Base-by-base conservation (phyloP, 2,113 vertebrate species). In the Podocnemis expansa region DNA sequence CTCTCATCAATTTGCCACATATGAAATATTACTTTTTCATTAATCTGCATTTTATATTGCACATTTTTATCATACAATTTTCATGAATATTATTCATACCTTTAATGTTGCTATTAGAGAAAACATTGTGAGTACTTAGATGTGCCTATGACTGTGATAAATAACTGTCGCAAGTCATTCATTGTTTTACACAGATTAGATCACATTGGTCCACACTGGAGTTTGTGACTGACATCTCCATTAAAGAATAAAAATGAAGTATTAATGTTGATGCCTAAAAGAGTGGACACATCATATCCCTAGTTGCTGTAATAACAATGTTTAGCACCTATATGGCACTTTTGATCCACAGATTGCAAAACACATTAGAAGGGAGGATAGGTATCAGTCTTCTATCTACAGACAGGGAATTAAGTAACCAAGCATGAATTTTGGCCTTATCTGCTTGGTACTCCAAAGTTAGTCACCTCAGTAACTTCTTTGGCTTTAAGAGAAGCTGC, bases 341-440 rank as follows among this genome's bases (percentile, higher is more conserved):
- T 63, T 85, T 19, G 27, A 76, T 78, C 51, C 84, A 54, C 52
- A 93, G 51, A 52, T 43, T 1, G 0, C 85, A 84, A 85, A 10
- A 56, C 10, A 81, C 45, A 54, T 75, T 84, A 0, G 0, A 43
- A 43, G 70, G 24, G 27, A 41, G 11, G 41, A 45, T 75, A 75
- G 14, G 12, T 75, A 43, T 43, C 22, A 43, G 73, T 75, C 45
- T 11, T 11, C 73, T 11, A 25, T 43, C 24, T 75, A 75, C 38
- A 86, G 84, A 75, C 92, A 47, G 90, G 38, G 84, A 94, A 78
- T 16, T 51, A 67, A 84, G 75, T 85, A 93, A 31, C 88, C 51
- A 31, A 87, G 4, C n/a, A 45, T 89, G 78, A 87, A 88, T 52
- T 27, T 85, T 16, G n/a, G 34, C 91, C 78, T 94, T 52, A 21